Base-by-base conservation (phyloP, 2,888 invertebrate genomes). In the Idaea biselata region DNA sequence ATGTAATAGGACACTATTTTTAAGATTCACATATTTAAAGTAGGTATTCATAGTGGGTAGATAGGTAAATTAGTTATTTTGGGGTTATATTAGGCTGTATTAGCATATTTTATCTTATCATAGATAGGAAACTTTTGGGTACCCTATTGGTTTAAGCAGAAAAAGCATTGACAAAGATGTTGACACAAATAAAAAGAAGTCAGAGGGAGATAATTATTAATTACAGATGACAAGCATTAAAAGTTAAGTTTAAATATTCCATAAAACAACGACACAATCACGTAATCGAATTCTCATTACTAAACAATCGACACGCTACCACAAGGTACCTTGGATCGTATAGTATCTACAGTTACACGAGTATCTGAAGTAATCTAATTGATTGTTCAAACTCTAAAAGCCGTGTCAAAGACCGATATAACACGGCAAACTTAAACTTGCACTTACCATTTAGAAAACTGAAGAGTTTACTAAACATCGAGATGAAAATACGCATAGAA, bases 391-490 rank as follows among this genome's bases (percentile, higher is more conserved):
- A 86, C 79, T 83, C 76, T 71, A 71, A 75, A 71, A 57, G 66
- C 69, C 71, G 81, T 84, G 90, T 90, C 90, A 89, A 89, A 89
- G 88, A 89, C 89, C 90, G 87, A 88, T 85, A 84, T 44, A 44
- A 44, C 44, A 74, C 59, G 31, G 6, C 70, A 44, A 44, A 44
- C 44, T 44, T 44, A 44, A 44, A 44, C 44, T 14, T 8, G 44
- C 44, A 44, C 44, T 44, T 2, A 32, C 6, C 32, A 32, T 32
- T 32, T 44, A 14, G 14, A 44, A 11, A 7, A 44, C 8, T 44
- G 14, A 44, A 1, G 14, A 14, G 8, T 44, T 8, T 1, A 8
- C 14, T 14, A 44, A 44, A 14, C 3, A 44, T 1, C 14, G 14
- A 44, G 44, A 44, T 44, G 44, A 7, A 8, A 44, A 11, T 44